Evolutionary conservation across 2,797 vertebrate species (phyloP), one percentile per base, ranked within the genome.

Genomic region (Euphonia xanthogaster): DNA sequence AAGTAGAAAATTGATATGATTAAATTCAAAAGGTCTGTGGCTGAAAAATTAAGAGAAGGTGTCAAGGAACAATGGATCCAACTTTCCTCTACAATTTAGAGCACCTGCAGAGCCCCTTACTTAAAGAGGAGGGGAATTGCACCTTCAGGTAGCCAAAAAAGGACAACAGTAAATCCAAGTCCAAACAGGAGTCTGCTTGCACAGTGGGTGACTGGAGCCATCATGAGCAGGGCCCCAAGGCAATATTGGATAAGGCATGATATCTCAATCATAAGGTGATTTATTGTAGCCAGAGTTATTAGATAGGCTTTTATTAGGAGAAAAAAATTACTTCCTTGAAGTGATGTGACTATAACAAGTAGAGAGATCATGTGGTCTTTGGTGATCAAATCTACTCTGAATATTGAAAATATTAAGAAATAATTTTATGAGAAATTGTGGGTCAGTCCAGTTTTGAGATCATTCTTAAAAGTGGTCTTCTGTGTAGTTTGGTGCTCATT

Each of bases 131-230:
- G 39, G 53, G 22, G 37, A 77, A 80, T 55, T 84, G 88, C 88
- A 81, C 79, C 65, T 91, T 90, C 87, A 84, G 67, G 76, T 78
- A 87, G 73, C 73, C 58, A 93, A 62, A 51, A 84, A 93, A 76
- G 70, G 65, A 28, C 28, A 71, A 58, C 62, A 83, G 81, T 76
- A 82, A 91, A 87, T 90, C 70, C 76, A 67, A 82, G 53, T 86
- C 62, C 60, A 88, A 86, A 70, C 37, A 94, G 62, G 90, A 75
- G 28, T 55, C 70, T 91, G 45, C 78, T 66, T 84, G 85, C 76
- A 57, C 54, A 70, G 62, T 30, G 61, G 53, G 74, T 37, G 7
- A 68, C 74, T 77, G 44, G 65, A 40, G 21, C 44, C 42, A 65
- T 66, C 35, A 27, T 5, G 54, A 91, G 12, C 81, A 91, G 44